Evolutionary conservation across 2,888 invertebrate species (phyloP), one percentile per base, ranked within the genome.

Genomic region (Lepidochrysops patricia): DNA sequence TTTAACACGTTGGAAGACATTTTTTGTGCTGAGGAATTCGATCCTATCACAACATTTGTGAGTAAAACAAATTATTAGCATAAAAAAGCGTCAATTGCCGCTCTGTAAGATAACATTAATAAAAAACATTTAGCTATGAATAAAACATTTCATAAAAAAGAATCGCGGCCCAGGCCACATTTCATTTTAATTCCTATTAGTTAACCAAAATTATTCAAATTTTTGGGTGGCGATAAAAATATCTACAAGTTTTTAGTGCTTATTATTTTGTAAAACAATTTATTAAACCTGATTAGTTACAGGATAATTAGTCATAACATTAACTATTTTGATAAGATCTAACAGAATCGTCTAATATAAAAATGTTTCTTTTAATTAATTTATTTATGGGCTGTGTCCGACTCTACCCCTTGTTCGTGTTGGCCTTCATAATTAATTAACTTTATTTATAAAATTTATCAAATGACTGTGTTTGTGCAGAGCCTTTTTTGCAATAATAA

Each of bases 191-290:
- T 50, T 35, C 43, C 9, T 25, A 49, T 23, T 12, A 54, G 29
- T 58, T 29, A 35, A 58, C 58, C 34, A 26, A 50, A 58, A 58
- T 50, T 58, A 58, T 58, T 58, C 58, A 58, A 58, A 58, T 58
- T 50, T 43, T 57, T 50, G 4, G 32, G 49, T 35, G 34, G 58
- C 58, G 58, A 58, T 58, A 50, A 50, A 50, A 50, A 32, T 49
- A 58, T 58, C 26, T 58, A 50, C 50, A 58, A 50, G 50, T 58
- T 58, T 57, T 58, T 58, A 50, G 58, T 50, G 50, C 49, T 34
- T 58, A 34, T 50, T 58, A 58, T 50, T 50, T 58, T 58, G 50
- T 58, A 58, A 50, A 58, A 58, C 58, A 34, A 58, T 58, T 58
- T 50, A 58, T 25, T 50, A 50, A 50, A 50, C 50, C 12, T 26